Evolutionary conservation across 2,797 vertebrate genomes (phyloP), one percentile per base, ranked within the genome.

Genomic region (Peromyscus nudipes): DNA sequence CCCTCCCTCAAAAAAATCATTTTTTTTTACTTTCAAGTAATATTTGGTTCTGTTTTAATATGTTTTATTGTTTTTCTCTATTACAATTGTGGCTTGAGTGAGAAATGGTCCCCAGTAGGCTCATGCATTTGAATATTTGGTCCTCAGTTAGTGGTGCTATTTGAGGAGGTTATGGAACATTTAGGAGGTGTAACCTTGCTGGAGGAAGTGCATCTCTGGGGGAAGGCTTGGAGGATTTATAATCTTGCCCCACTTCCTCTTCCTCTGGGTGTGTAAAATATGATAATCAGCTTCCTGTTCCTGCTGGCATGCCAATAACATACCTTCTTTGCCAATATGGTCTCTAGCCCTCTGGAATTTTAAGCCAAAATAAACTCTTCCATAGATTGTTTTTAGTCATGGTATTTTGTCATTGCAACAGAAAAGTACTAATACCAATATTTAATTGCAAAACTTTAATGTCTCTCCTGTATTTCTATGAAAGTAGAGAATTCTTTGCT

Each of bases 61-160:
- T 77, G 60, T 52, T 80, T 88, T 49, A 69, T 85, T 23, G 40
- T 55, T 93, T 96, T 76, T 69, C 37, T 82, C 64, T 83, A 57
- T 87, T 49, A 31, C 27, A 71, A 12, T 80, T 88, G 31, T 43
- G 14, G 52, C 73, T 89, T 57, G 52, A 80, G 49, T n/a, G 49
- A 80, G 49, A 57, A 80, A 80, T 57, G 55, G 34, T 57, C 34
- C 11, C 29, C 52, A 57, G 19, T 57, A n/a, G 31, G 9, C 17
- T 23, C 34, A 34, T 55, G 49, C 6, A n/a, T 80, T 55, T 55
- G 77, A 55, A n/a, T 17, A 12, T 49, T 21, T 80, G 17, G 16
- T 80, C 79, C 34, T 80, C 52, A 80, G 49, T 52, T 52, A 52
- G 49, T 79, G 49, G 77, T 80, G 49, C 49, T 55, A 17, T 57